Percentiles rank a stretch among this genome's conserved stretches.
Evolutionary conservation across 1,140 invertebrate genomes (phyloP).

Genomic region (Dolichoris vasculosae): DNA sequence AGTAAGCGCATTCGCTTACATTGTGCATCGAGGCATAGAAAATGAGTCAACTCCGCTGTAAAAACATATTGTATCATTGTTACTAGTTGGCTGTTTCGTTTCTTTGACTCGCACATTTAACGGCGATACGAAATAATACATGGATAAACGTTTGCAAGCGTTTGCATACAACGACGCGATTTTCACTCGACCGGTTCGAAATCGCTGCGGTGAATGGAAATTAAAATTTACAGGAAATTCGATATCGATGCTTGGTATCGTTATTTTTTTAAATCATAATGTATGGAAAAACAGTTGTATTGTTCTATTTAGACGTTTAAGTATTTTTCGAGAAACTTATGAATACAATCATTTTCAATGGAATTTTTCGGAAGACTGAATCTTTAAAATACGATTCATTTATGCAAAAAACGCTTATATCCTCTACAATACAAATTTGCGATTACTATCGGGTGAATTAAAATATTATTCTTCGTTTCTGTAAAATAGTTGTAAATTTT

Average conservation of each 20-base stretch:
- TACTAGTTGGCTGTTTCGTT: background rate
- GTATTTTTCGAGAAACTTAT: no score
- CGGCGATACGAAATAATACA: no score
- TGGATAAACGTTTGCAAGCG: background rate
- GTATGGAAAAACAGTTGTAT: no score
- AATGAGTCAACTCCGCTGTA: conserved; percentile 29
- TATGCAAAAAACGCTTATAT: no score
- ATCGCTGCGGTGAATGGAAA: background rate
- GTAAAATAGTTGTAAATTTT: no score
- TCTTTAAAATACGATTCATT: no score
- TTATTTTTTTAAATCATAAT: no score
- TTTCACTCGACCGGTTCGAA: background rate
- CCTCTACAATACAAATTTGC: no score
- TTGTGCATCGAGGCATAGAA: background rate
- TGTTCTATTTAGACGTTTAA: no score
- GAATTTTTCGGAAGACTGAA: background rate
- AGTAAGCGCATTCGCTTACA: conserved; percentile 6
- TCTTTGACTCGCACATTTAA: background rate
- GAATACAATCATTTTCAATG: no score
- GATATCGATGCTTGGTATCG: background rate
- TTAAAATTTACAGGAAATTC: background rate
- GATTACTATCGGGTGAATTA: no score
- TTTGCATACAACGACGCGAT: background rate
- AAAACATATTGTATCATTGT: conserved; percentile 36
- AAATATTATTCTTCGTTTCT: no score